Conservation (phyloP, 2,797 vertebrate species). For the Anniella stebbinsi region DNA sequence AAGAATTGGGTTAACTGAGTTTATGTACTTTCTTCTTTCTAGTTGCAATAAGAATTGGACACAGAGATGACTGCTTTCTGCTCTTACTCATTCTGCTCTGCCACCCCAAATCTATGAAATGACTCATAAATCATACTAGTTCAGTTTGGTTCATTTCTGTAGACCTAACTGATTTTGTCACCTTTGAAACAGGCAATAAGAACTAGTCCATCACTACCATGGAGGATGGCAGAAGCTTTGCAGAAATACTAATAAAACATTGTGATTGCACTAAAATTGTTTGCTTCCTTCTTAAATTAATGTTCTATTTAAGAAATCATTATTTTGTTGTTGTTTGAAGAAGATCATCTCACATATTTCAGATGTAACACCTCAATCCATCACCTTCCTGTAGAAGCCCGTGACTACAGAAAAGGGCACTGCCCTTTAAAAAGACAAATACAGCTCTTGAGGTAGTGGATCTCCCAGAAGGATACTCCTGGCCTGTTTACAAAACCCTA, state of each 20-base stretch:
- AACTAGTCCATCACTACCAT: neutral
- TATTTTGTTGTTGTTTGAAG: neutral
- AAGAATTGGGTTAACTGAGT: neutral
- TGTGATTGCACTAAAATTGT: neutral
- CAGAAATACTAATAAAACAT: neutral
- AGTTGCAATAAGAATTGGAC: neutral
- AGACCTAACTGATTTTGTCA: neutral
- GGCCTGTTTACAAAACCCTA: too few species aligned
- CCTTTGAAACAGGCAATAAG: neutral
- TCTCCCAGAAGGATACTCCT: too few species aligned
- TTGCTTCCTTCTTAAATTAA: neutral
- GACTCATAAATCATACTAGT: neutral
- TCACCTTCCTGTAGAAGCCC: too few species aligned
- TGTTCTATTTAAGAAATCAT: neutral
- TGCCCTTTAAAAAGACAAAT: too few species aligned
- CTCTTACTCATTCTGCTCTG: neutral
- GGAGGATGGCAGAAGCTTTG: neutral
- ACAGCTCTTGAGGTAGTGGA: too few species aligned
- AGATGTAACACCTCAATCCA: too few species aligned
- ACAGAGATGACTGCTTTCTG: too few species aligned
- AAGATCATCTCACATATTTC: neutral
- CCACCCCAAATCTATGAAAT: neutral
- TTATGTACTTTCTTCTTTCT: neutral
- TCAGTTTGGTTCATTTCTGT: neutral
- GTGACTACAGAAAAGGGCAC: too few species aligned